Evolutionary conservation across 2,888 invertebrate species (phyloP), one percentile per base, ranked within the genome.

Genomic region (Hypercompe scribonia): DNA sequence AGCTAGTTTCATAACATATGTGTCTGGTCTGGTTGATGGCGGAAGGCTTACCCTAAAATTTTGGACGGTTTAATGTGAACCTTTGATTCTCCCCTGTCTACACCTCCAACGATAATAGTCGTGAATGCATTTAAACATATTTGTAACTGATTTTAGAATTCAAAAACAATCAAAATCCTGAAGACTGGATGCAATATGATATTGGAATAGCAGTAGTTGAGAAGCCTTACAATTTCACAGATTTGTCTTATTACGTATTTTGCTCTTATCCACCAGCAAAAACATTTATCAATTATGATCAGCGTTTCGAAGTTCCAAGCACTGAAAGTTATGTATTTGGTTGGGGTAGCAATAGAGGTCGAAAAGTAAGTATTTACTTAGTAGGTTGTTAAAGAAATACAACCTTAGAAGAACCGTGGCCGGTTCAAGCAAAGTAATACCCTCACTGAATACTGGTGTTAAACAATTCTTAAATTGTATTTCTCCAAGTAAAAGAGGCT

Each of bases 151-250:
- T 65, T 63, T 7, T 31, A 15, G 72, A 11, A 58, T 72, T 70
- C 33, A 67, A 68, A 33, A n/a, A 0, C 1, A n/a, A 1, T 36
- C 1, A 15, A 4, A 34, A 36, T 36, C 54, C 54, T 46, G 36
- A 65, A 34, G 34, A 54, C 0, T 78, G 81, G 79, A 73, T 77
- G 54, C 64, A 72, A 39, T 75, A 58, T 46, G 77, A 81, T 33
- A 36, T 81, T n/a, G 81, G 81, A 15, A 0, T 81, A 39, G 81
- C 72, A 0, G 68, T 81, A 0, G 79, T 81, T 8, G 81, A 81
- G 21, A 76, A 70, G n/a, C 79, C 74, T 10, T 81, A 81, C 28
- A 46, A 76, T 28, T 81, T 79, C 28, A 24, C 28, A 1, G 81
- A 81, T 50, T 0, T 11, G 0, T 73, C 77, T 21, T 81, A 79